A percentile compares a stretch with the other conserved stretches of the same genome.
phyloP scores from a whole-genome alignment of 2,113 vertebrate species.

The Aplodontia rufa region DNA sequence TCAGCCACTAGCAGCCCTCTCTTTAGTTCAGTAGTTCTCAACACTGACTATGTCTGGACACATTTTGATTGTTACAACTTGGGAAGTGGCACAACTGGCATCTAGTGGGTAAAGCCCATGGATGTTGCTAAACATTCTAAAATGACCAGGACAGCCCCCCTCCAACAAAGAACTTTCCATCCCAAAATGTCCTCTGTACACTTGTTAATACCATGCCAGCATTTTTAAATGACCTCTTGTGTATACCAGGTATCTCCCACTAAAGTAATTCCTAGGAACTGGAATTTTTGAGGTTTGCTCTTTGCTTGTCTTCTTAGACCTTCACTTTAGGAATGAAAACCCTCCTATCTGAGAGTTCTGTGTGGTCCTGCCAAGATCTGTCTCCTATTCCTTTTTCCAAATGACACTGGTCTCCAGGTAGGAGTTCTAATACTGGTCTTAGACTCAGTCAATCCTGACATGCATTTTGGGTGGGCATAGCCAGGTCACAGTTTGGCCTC shows the following conservation, averaged over 20 bases:
- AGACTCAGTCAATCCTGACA: neutral
- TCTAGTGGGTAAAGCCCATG: neutral
- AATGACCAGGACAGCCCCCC: neutral
- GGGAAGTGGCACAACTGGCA: neutral
- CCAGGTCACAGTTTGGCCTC: neutral
- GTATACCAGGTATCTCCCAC: neutral
- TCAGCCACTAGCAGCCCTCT: neutral
- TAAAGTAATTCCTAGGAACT: neutral
- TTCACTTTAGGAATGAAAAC: neutral
- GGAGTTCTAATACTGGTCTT: neutral
- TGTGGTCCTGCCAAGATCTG: neutral
- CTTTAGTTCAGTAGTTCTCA: conserved; percentile 9
- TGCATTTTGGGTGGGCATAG: neutral
- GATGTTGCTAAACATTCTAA: neutral
- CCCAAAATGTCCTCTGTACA: neutral
- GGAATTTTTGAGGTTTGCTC: neutral
- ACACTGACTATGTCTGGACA: neutral
- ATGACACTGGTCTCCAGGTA: neutral
- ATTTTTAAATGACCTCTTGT: neutral
- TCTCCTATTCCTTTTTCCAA: neutral
- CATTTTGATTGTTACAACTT: neutral
- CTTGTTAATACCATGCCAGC: neutral
- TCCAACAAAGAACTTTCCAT: neutral
- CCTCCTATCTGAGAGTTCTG: neutral
- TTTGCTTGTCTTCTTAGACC: neutral